phyloP scores from a whole-genome alignment of 2,797 vertebrate genomes.

The Octomys mimax region DNA sequence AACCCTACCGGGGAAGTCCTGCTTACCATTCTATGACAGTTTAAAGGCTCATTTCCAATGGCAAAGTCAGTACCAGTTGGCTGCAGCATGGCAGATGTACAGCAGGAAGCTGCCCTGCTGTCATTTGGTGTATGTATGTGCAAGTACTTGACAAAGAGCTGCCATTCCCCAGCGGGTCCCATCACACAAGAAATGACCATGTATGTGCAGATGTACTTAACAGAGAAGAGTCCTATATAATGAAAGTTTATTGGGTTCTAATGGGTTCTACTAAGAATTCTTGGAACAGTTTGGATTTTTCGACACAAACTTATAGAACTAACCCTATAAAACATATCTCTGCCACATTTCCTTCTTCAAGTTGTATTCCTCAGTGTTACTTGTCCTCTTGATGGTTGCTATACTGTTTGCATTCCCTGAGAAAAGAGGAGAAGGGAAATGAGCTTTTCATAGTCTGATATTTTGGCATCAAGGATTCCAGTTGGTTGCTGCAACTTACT shows the following conservation, averaged over 20 bases:
- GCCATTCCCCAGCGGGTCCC: background rate
- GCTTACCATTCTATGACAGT: background rate
- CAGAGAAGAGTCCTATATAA: background rate
- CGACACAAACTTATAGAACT: background rate
- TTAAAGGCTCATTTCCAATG: background rate
- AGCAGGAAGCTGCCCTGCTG: too few species aligned
- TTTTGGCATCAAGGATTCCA: constrained; percentile 35
- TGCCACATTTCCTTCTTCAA: background rate
- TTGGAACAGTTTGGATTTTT: background rate
- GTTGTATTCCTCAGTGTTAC: background rate
- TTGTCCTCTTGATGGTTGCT: background rate
- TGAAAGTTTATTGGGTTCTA: background rate
- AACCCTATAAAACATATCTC: background rate
- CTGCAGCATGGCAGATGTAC: background rate
- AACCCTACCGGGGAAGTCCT: background rate
- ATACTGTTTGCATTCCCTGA: constrained; percentile 44
- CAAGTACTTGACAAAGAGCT: background rate
- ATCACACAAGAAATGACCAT: background rate
- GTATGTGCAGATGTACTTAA: background rate
- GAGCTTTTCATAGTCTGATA: constrained; percentile 52
- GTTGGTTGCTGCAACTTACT: background rate
- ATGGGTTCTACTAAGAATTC: background rate
- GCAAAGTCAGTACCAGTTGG: background rate
- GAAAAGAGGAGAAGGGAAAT: constrained; percentile 20
- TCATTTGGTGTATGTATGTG: background rate